Evolutionary conservation across 2,113 vertebrate species (phyloP).

Genomic region (Pholis gunnellus): DNA sequence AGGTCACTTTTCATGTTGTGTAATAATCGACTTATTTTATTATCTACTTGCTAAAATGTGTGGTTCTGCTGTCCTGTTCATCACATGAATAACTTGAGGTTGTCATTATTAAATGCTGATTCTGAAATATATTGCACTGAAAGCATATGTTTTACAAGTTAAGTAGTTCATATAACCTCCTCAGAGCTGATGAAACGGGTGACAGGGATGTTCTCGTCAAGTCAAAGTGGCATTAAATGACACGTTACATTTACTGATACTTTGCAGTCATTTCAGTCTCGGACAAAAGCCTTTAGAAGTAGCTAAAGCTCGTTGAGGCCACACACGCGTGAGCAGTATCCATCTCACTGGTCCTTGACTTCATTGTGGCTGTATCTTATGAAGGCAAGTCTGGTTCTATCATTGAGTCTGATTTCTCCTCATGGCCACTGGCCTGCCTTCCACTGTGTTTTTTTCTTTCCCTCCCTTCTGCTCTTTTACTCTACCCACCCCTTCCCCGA

Average conservation of each 20-base stretch:
- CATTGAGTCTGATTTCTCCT: constrained; percentile 29
- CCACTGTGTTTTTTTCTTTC: constrained; percentile 15
- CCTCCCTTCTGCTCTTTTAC: constrained; percentile 43
- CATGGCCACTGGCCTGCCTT: constrained; percentile 9
- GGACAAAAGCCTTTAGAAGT: constrained; percentile 2
- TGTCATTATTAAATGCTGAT: background rate
- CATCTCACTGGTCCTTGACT: background rate
- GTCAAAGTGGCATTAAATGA: background rate
- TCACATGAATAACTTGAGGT: background rate
- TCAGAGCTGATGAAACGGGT: background rate
- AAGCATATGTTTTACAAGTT: background rate
- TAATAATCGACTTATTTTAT: background rate
- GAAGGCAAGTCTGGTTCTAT: constrained; percentile 37
- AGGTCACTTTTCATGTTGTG: background rate
- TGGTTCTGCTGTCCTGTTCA: background rate
- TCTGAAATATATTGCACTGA: background rate
- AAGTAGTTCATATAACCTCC: background rate
- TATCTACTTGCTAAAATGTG: background rate
- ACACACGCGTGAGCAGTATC: background rate
- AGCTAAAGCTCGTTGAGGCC: constrained; percentile 3
- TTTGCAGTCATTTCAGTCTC: background rate
- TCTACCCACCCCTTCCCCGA: constrained; percentile 66
- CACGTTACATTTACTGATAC: background rate
- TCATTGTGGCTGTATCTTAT: constrained; percentile 1
- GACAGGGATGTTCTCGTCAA: background rate